These are phyloP conservation scores for Daubentonia madagascariensis DNA, from an alignment of 2,113 vertebrate genomes.

Conservation along the genomic window DNA sequence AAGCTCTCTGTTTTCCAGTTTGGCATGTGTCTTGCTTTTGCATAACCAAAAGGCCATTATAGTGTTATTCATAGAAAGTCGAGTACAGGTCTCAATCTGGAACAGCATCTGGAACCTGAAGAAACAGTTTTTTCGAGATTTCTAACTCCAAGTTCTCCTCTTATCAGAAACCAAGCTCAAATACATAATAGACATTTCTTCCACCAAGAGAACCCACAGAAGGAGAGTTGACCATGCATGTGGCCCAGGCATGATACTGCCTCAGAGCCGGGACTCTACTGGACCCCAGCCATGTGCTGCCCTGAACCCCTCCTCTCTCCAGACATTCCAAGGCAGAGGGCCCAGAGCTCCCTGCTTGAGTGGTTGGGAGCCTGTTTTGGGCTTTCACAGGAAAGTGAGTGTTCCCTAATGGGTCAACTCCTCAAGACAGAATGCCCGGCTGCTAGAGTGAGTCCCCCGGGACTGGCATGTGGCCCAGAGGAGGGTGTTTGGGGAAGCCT, in stretches of 20 bases:
- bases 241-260: neutral
- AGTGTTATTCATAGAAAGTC: neutral
- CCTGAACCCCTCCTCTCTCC: too few relatives aligned
- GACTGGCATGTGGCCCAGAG: too few relatives aligned
- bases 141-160: neutral
- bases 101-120: neutral
- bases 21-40: neutral
- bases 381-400: neutral
- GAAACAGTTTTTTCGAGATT: neutral
- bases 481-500: neutral
- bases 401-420: neutral
- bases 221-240: too few relatives aligned
- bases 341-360: neutral
- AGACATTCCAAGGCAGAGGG: too few relatives aligned
- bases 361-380: neutral
- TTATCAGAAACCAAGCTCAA: neutral
- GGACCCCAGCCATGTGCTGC: neutral
- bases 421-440: neutral
- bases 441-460: neutral
- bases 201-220: neutral
- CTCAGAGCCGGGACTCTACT: neutral
- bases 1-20: neutral
- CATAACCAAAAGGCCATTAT: neutral
- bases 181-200: neutral
- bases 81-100: too few relatives aligned